phyloP scores from a whole-genome alignment of 2,113 vertebrate genomes.

The Rallus limicola region DNA sequence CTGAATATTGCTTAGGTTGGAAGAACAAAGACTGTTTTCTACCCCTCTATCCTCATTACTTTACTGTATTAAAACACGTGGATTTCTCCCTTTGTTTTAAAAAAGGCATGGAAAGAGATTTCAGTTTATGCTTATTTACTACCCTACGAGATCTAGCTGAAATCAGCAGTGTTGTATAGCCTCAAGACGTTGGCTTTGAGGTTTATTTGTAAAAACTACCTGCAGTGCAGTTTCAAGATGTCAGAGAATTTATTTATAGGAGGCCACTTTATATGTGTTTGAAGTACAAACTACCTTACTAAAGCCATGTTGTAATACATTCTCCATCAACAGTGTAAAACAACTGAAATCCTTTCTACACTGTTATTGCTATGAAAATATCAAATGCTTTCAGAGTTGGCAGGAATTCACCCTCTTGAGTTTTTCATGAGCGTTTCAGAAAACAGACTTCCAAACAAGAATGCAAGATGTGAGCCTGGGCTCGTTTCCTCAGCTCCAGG shows the following conservation, averaged over 20 bases:
- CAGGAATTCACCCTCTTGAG: neutral
- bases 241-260: neutral
- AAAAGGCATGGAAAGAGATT: neutral
- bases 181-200: neutral
- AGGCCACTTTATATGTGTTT: neutral
- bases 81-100: neutral
- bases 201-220: neutral
- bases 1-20: neutral
- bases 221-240: neutral
- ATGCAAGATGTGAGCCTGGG: neutral
- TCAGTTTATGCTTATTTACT: neutral
- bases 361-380: neutral
- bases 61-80: neutral
- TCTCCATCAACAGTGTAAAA: neutral
- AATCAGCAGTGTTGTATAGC: neutral
- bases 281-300: neutral
- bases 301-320: neutral
- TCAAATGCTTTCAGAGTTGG: neutral
- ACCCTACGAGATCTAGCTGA: neutral
- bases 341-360: neutral
- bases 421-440: neutral
- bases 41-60: conserved; percentile 1
- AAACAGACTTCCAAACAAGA: neutral
- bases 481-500: neutral
- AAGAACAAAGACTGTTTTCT: neutral